A percentile compares a stretch with the other conserved stretches of the same genome.
Evolutionary conservation across 2,113 vertebrate genomes (phyloP).

Genomic region (Indri indri): DNA sequence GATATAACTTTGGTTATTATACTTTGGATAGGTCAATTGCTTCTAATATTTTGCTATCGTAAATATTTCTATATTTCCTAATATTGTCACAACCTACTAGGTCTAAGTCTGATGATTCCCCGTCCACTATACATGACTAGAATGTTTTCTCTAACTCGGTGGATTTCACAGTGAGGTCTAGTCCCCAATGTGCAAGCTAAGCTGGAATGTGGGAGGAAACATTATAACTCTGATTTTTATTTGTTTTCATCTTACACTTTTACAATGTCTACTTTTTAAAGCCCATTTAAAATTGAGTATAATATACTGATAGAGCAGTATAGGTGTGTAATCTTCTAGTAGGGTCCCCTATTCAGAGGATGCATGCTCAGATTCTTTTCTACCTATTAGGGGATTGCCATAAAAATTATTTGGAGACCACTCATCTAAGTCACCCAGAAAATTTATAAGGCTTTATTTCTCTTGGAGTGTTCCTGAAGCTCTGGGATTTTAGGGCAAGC

Average conservation of each 20-base stretch:
- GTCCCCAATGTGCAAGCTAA: background rate
- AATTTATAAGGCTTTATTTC: background rate
- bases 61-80: slow-evolving; percentile 34
- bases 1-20: slow-evolving; percentile 32
- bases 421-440: background rate
- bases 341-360: background rate
- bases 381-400: background rate
- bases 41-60: background rate
- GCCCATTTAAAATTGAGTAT: background rate
- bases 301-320: background rate
- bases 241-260: background rate
- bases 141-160: background rate
- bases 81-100: background rate
- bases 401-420: background rate
- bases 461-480: background rate
- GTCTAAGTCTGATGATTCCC: background rate
- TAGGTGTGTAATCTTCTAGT: background rate
- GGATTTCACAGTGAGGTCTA: background rate
- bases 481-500: background rate
- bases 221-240: background rate
- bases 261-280: background rate
- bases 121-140: background rate
- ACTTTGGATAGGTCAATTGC: background rate
- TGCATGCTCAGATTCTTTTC: background rate
- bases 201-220: background rate